phyloP scores from a whole-genome alignment of 2,888 invertebrate genomes.

The Ceratothoa steindachneri region DNA sequence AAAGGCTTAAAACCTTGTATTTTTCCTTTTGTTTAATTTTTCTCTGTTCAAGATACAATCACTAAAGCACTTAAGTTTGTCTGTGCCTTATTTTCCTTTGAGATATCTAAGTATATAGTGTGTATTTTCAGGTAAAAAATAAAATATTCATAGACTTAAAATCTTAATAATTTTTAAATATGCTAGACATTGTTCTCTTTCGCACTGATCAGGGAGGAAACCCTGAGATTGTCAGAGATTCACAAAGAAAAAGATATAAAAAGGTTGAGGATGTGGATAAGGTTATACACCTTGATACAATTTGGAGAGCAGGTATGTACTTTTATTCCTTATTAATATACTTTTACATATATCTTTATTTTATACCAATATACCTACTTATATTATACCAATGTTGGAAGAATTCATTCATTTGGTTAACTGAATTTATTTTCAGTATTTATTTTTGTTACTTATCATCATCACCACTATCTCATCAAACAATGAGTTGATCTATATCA shows the following conservation, averaged over 20 bases:
- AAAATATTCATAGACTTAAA: not conserved
- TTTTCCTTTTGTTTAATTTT: too few species aligned
- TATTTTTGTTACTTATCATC: too few species aligned
- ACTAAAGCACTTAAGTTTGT: too few species aligned
- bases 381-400: not conserved
- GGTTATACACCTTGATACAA: constrained; percentile 80
- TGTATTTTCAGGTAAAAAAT: not conserved
- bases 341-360: constrained; percentile 15
- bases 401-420: too few species aligned
- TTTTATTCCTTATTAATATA: not conserved
- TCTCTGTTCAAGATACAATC: too few species aligned
- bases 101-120: not conserved
- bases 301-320: constrained; percentile 73
- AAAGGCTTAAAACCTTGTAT: too few species aligned
- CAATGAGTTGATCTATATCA: too few species aligned
- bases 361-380: not conserved
- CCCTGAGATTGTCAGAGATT: constrained; percentile 83
- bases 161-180: constrained; percentile 6
- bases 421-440: too few species aligned
- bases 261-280: constrained; percentile 85
- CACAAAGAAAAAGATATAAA: constrained; percentile 88
- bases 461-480: too few species aligned
- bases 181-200: constrained; percentile 92
- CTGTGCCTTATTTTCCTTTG: not conserved
- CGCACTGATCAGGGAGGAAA: constrained; percentile 92